Percentiles rank a stretch among this genome's conserved stretches.
These are phyloP conservation scores for Neodiprion lecontei DNA, from an alignment of 1,140 invertebrate genomes.

Conservation along the genomic window DNA sequence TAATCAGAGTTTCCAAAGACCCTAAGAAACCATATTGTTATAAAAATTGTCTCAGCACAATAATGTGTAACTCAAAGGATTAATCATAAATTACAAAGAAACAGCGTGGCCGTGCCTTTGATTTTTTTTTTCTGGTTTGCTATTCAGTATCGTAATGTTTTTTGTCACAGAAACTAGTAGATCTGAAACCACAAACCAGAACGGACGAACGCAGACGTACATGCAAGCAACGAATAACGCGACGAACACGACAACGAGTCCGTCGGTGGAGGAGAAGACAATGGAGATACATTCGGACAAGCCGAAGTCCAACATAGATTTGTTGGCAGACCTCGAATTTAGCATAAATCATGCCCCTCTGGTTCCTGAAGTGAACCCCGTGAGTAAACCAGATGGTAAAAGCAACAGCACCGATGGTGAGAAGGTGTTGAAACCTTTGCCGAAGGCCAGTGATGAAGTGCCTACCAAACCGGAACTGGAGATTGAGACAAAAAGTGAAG, in stretches of 20 bases:
- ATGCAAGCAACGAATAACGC: slow-evolving; percentile 40
- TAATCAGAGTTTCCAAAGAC: too few species aligned
- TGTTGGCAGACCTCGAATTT: slow-evolving; percentile 80
- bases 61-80: too few species aligned
- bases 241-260: slow-evolving; percentile 47
- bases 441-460: background rate
- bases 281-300: slow-evolving; percentile 8
- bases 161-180: slow-evolving; percentile 25
- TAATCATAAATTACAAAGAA: too few species aligned
- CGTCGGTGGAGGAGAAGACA: slow-evolving; percentile 29
- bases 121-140: background rate
- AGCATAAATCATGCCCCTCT: slow-evolving; percentile 73
- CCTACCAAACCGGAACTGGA: slow-evolving; percentile 21
- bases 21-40: too few species aligned
- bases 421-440: background rate
- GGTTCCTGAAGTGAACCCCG: slow-evolving; percentile 63
- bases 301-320: slow-evolving; percentile 72
- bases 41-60: too few species aligned
- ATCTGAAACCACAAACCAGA: slow-evolving; percentile 25
- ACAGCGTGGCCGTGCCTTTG: too few species aligned
- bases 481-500: slow-evolving; percentile 31
- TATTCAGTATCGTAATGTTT: slow-evolving; percentile 12
- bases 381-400: slow-evolving; percentile 30
- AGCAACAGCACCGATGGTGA: slow-evolving; percentile 24
- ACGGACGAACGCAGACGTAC: slow-evolving; percentile 43